A percentile compares a stretch with the other conserved stretches of the same genome.
These are phyloP conservation scores for Coluber constrictor DNA, from an alignment of 2,797 vertebrate species.

Conservation along the genomic window DNA sequence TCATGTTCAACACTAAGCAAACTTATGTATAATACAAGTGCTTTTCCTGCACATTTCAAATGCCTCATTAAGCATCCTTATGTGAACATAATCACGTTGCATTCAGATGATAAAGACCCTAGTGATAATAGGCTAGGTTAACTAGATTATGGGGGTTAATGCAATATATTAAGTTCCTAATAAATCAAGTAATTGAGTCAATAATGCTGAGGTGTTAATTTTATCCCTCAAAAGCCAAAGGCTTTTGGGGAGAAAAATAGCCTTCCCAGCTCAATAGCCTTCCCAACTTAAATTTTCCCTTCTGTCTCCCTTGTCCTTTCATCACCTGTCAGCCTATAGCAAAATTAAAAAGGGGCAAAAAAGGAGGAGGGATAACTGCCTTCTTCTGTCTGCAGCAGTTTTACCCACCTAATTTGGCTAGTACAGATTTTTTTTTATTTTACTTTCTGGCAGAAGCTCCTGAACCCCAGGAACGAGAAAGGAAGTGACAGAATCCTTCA, in stretches of 20 bases:
- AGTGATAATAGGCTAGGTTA: neutral
- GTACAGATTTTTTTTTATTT: neutral
- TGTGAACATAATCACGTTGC: neutral
- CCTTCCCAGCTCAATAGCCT: neutral
- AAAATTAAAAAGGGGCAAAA: neutral
- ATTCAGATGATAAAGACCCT: neutral
- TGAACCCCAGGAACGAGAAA: neutral
- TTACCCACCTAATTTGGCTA: neutral
- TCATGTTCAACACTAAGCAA: neutral
- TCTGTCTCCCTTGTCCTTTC: neutral
- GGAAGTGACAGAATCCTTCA: neutral
- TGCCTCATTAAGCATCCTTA: neutral
- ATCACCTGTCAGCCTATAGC: neutral
- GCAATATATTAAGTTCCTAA: neutral
- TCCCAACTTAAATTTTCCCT: neutral
- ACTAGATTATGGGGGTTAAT: neutral
- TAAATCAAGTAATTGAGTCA: neutral
- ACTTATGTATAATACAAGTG: neutral
- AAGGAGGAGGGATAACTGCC: neutral
- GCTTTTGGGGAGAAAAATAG: neutral
- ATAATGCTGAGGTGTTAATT: neutral
- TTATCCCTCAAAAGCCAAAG: neutral
- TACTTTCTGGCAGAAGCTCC: neutral
- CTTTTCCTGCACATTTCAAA: neutral
- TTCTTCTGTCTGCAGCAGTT: neutral